Evolutionary conservation across 2,113 vertebrate species (phyloP).

Genomic region (Plectropomus leopardus): DNA sequence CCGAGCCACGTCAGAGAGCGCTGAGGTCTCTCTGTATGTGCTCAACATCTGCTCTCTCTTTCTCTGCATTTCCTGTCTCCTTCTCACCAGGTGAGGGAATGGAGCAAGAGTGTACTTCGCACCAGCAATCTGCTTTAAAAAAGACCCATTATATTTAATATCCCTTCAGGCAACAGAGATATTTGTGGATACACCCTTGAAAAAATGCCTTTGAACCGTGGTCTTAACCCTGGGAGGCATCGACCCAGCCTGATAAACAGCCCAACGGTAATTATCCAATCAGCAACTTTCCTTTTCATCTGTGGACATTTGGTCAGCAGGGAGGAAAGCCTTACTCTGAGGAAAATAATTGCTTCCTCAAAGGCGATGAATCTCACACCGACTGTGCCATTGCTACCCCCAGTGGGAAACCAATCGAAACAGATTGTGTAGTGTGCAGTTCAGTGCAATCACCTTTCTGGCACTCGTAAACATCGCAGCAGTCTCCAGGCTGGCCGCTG

Average conservation of each 20-base stretch:
- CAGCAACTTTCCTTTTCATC: conserved; percentile 62
- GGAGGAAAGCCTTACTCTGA: conserved; percentile 49
- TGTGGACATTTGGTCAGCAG: conserved; percentile 51
- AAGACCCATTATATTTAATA: conserved; percentile 30
- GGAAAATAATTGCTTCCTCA: conserved; percentile 61
- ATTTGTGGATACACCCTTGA: conserved; percentile 25
- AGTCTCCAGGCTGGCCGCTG: conserved; percentile 83
- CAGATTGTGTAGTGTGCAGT: conserved; percentile 12
- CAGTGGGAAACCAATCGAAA: conserved; percentile 39
- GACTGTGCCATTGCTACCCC: conserved; percentile 38
- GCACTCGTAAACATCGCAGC: conserved; percentile 84
- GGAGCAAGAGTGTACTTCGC: background rate
- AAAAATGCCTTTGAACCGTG: conserved; percentile 56
- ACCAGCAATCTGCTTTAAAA: conserved; percentile 14
- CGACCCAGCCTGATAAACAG: conserved; percentile 52
- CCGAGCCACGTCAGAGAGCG: conserved; percentile 25
- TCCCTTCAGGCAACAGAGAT: conserved; percentile 28
- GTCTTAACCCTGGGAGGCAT: conserved; percentile 19
- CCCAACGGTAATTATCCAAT: conserved; percentile 60
- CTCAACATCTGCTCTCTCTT: conserved; percentile 18
- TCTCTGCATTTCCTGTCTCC: conserved; percentile 9
- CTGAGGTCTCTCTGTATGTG: conserved; percentile 27
- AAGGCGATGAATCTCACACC: conserved; percentile 54
- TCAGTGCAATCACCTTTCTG: conserved; percentile 82
- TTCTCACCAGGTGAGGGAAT: conserved; percentile 20